These are phyloP conservation scores for Triplophysa dalaica DNA, from an alignment of 2,113 vertebrate species.

Conservation along the genomic window DNA sequence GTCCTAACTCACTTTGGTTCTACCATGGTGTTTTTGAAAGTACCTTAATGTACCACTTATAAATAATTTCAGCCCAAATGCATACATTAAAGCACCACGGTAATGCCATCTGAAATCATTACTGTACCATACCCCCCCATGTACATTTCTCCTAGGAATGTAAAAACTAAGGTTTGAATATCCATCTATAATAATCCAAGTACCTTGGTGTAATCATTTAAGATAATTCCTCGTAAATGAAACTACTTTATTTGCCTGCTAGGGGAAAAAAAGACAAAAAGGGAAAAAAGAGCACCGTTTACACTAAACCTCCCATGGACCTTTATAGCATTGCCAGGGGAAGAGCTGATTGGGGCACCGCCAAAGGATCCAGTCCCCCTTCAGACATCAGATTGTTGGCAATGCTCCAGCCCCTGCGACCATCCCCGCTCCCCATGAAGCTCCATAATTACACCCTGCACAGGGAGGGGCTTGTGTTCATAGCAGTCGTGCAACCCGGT, in stretches of 20 bases:
- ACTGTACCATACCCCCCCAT: background rate
- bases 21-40: background rate
- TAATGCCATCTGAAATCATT: background rate
- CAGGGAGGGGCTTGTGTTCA: slow-evolving; percentile 39
- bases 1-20: background rate
- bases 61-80: too few species aligned
- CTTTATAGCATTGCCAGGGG: slow-evolving; percentile 10
- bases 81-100: background rate
- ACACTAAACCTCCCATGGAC: background rate
- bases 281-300: too few species aligned
- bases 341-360: slow-evolving; percentile 14
- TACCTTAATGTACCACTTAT: too few species aligned
- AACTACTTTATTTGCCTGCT: too few species aligned
- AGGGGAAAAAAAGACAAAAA: too few species aligned
- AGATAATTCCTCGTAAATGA: background rate
- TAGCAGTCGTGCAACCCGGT: slow-evolving; percentile 30
- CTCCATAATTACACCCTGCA: slow-evolving; percentile 61
- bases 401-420: slow-evolving; percentile 40
- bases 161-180: background rate
- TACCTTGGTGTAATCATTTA: background rate
- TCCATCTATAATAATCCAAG: too few species aligned
- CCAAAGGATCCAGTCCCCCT: slow-evolving; percentile 4
- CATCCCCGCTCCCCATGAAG: slow-evolving; percentile 53
- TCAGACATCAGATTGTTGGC: slow-evolving; percentile 46
- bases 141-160: background rate